Conservation (phyloP, 2,797 vertebrate genomes). For the Trichosurus vulpecula region DNA sequence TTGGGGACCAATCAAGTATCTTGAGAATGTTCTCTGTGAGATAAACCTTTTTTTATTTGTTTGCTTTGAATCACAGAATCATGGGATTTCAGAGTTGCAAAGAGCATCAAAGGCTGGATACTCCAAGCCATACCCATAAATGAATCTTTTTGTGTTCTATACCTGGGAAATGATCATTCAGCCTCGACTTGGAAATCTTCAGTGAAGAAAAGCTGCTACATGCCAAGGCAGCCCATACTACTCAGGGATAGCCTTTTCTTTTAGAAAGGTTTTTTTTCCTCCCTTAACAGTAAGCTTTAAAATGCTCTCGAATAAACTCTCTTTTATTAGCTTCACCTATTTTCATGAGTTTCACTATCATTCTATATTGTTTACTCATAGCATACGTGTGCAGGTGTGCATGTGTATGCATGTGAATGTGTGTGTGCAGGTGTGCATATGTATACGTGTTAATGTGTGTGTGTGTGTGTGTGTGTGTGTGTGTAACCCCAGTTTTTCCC, state of each 20-base stretch:
- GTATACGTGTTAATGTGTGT: too few relatives aligned
- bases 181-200: not conserved
- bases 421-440: too few relatives aligned
- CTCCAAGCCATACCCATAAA: not conserved
- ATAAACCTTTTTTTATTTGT: not conserved
- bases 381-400: not conserved
- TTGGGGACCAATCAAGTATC: too few relatives aligned
- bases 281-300: too few relatives aligned
- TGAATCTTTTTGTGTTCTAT: not conserved
- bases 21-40: not conserved
- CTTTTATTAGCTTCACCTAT: not conserved
- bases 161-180: not conserved
- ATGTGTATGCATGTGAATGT: too few relatives aligned
- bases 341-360: not conserved
- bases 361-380: not conserved
- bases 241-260: not conserved
- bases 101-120: not conserved
- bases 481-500: not conserved
- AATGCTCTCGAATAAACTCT: not conserved
- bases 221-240: not conserved
- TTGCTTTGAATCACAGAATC: not conserved
- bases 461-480: too few relatives aligned
- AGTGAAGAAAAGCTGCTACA: not conserved
- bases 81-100: not conserved
- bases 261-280: not conserved